Base-by-base conservation (phyloP, 2,113 vertebrate species). In the Solenodon paradoxus region DNA sequence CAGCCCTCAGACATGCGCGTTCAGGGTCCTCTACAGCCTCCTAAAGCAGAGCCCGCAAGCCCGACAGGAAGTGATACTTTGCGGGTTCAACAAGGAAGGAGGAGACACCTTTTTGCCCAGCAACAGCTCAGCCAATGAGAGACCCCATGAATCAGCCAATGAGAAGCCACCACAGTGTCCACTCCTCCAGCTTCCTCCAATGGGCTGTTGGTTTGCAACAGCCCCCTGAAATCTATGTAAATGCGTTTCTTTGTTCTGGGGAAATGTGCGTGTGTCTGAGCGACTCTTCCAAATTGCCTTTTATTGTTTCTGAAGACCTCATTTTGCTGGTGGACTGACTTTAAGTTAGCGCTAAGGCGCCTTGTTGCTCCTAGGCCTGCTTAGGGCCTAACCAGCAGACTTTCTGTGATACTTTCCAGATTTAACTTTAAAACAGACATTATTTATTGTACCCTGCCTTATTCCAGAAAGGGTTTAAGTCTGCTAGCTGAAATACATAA, bases 341-440 rank as follows among this genome's bases (percentile, higher is more conserved):
- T 57, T 26, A 40, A 40, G 40, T 11, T 22, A 26, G 40, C 68
- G 30, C 4, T 32, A 38, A n/a, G 28, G 26, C 13, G 63, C 42
- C 82, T 91, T 40, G 75, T 12, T n/a, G 30, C 32, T 45, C 30
- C 61, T 32, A 0, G 4, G 38, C 42, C 4, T 0, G n/a, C 55
- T 47, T 24, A 15, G 55, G 17, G 16, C n/a, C 57, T 35, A 59
- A 38, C 72, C 57, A 53, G 63, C 40, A 86, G 79, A 59, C 16
- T 90, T 15, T 5, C 66, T 26, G 63, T 78, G 61, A 91, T 16
- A 72, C 55, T 89, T 64, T 91, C 95, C 93, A 97, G 89, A 80
- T 66, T 87, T 86, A 77, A 78, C 32, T 83, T 72, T 53, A 69
- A 68, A 86, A 78, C 80, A 38, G 28, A 20, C 26, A 28, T 66